phyloP scores from a whole-genome alignment of 1,140 invertebrate species.

The Rhopalosiphum padi region DNA sequence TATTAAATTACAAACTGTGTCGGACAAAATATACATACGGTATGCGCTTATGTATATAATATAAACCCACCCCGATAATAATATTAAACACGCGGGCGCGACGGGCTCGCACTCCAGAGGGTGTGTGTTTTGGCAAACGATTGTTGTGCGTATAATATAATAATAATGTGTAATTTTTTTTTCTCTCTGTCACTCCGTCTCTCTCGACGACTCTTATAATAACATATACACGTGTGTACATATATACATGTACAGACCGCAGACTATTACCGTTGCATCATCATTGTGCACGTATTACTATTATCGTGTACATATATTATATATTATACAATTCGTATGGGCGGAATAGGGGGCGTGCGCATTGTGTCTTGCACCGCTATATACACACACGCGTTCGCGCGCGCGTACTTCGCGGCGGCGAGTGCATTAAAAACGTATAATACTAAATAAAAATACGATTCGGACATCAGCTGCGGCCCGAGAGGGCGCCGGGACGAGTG shows the following conservation, averaged over 20 bases:
- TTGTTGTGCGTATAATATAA: slow-evolving; percentile 31
- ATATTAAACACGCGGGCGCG: slow-evolving; percentile 2
- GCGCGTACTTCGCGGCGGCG: neutral
- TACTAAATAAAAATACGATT: neutral
- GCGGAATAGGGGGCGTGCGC: slow-evolving; percentile 4
- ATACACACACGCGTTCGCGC: neutral
- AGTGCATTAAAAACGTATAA: slow-evolving; percentile 41
- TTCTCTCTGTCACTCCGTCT: neutral
- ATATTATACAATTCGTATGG: neutral
- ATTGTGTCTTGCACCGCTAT: slow-evolving; percentile 13
- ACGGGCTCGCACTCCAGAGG: neutral
- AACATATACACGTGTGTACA: neutral
- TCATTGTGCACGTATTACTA: slow-evolving; percentile 8
- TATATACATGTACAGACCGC: neutral
- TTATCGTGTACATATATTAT: neutral
- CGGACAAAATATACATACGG: neutral
- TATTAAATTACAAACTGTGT: slow-evolving; percentile 15
- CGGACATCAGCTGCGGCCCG: slow-evolving; percentile 33
- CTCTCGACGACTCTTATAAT: neutral
- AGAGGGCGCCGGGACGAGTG: slow-evolving; percentile 33
- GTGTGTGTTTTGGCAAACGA: slow-evolving; percentile 52
- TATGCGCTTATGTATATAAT: neutral
- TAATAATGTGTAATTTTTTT: slow-evolving; percentile 29
- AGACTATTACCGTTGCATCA: slow-evolving; percentile 35
- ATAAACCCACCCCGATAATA: neutral